These are phyloP conservation scores for Clupea harengus DNA, from an alignment of 2,113 vertebrate species.

Conservation along the genomic window DNA sequence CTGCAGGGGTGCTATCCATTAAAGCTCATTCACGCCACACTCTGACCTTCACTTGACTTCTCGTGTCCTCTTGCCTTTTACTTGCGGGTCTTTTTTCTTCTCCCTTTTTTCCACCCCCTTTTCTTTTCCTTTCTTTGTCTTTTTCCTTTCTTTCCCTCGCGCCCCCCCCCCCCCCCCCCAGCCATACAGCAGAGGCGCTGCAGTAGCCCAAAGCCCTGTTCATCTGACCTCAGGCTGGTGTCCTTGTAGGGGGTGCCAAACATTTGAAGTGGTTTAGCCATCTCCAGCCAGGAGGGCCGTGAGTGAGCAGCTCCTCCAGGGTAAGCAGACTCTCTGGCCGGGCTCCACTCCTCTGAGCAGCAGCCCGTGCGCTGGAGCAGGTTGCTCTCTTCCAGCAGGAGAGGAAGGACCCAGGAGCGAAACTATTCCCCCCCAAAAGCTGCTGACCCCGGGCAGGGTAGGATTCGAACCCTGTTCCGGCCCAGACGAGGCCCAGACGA, in stretches of 20 bases:
- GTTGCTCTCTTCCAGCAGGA: background rate
- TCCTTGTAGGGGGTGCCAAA: constrained; percentile 28
- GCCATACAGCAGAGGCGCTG: background rate
- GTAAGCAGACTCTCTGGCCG: background rate
- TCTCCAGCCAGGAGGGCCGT: constrained; percentile 19
- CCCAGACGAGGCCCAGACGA: too few species aligned
- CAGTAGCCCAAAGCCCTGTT: background rate
- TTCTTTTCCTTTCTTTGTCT: background rate
- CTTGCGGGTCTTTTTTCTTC: background rate
- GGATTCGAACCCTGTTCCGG: too few species aligned
- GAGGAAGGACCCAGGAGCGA: too few species aligned
- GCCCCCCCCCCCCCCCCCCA: background rate
- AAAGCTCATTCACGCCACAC: constrained; percentile 15
- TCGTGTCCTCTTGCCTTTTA: too few species aligned
- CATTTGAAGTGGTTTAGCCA: constrained; percentile 30
- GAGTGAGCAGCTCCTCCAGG: background rate
- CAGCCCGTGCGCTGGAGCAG: constrained; percentile 25
- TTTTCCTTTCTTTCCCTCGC: background rate
- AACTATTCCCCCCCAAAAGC: background rate
- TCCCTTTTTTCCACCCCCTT: background rate
- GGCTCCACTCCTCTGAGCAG: constrained; percentile 13
- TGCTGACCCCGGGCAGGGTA: background rate
- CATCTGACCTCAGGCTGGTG: background rate
- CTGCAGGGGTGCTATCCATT: constrained; percentile 18
- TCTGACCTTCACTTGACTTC: background rate